A percentile compares a stretch with the other conserved stretches of the same genome.
phyloP scores from a whole-genome alignment of 2,888 invertebrate genomes.

The Drosophila differens region DNA sequence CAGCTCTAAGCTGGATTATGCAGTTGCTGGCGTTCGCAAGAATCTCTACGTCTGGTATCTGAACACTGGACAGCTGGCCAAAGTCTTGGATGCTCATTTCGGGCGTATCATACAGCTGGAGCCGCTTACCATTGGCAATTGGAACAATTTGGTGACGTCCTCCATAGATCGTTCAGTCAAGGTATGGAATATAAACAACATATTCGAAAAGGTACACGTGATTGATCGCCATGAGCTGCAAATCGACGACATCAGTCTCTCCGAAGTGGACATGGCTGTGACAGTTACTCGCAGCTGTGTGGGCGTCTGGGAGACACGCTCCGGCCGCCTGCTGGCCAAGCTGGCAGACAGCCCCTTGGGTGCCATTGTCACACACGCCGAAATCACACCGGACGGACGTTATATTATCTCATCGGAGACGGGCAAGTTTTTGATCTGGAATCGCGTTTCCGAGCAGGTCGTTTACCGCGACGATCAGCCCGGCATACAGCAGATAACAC shows the following conservation, averaged over 20 bases:
- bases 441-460: constrained; percentile 90
- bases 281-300: constrained; percentile 97
- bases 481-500: constrained; percentile 85
- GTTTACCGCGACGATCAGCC: constrained; percentile 91
- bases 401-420: constrained; percentile 96
- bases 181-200: constrained; percentile 99
- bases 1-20: constrained; percentile 95
- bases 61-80: constrained; percentile 92
- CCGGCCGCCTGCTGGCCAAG: constrained; percentile 93
- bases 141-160: constrained; percentile 98
- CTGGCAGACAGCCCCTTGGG: constrained; percentile 96
- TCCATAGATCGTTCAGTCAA: constrained; percentile 99
- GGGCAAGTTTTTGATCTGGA: constrained; percentile 96
- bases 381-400: constrained; percentile 93
- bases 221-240: constrained; percentile 98
- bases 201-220: constrained; percentile 98
- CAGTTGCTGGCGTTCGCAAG: constrained; percentile 97
- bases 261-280: constrained; percentile 92
- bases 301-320: constrained; percentile 96
- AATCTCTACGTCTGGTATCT: constrained; percentile 98
- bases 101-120: constrained; percentile 97
- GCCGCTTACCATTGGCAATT: constrained; percentile 93
- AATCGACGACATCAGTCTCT: constrained; percentile 95
- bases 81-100: constrained; percentile 98
- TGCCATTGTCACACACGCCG: constrained; percentile 97